These are phyloP conservation scores for Drosophila micromelanica DNA, from an alignment of 1,140 invertebrate species.

Conservation along the genomic window DNA sequence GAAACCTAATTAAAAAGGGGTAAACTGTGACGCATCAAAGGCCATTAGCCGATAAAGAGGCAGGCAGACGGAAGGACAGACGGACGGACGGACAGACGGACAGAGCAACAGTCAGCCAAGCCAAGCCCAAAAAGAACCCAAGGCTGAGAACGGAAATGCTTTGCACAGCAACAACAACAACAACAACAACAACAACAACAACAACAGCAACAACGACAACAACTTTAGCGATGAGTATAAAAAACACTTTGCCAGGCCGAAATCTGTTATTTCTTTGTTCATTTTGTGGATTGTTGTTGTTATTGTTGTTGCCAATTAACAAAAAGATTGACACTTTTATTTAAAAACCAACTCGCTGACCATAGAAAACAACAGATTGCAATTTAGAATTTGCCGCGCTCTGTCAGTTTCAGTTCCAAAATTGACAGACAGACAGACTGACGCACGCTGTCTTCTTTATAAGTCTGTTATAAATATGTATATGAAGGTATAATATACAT, in stretches of 20 bases:
- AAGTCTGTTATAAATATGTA: not conserved
- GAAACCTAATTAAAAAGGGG: slow-evolving; percentile 74
- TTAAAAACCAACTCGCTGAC: slow-evolving; percentile 59
- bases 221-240: slow-evolving; percentile 18
- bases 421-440: slow-evolving; percentile 52
- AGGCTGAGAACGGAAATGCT: slow-evolving; percentile 77
- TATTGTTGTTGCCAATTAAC: slow-evolving; percentile 74
- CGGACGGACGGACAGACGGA: slow-evolving; percentile 2
- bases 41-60: slow-evolving; percentile 72
- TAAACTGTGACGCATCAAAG: slow-evolving; percentile 76
- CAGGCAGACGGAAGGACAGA: slow-evolving; percentile 15
- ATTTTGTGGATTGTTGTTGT: slow-evolving; percentile 28
- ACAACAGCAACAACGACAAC: slow-evolving; percentile 39
- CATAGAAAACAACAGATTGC: slow-evolving; percentile 60
- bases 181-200: slow-evolving; percentile 32
- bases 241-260: slow-evolving; percentile 17
- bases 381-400: slow-evolving; percentile 70
- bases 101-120: slow-evolving; percentile 31
- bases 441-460: slow-evolving; percentile 19
- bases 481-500: not conserved
- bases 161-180: slow-evolving; percentile 32
- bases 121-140: slow-evolving; percentile 55
- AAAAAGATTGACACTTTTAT: slow-evolving; percentile 80
- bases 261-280: slow-evolving; percentile 18
- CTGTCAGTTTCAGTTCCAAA: slow-evolving; percentile 22